A percentile compares a stretch with the other conserved stretches of the same genome.
phyloP scores from a whole-genome alignment of 2,888 invertebrate genomes.

The Apeira syringaria region DNA sequence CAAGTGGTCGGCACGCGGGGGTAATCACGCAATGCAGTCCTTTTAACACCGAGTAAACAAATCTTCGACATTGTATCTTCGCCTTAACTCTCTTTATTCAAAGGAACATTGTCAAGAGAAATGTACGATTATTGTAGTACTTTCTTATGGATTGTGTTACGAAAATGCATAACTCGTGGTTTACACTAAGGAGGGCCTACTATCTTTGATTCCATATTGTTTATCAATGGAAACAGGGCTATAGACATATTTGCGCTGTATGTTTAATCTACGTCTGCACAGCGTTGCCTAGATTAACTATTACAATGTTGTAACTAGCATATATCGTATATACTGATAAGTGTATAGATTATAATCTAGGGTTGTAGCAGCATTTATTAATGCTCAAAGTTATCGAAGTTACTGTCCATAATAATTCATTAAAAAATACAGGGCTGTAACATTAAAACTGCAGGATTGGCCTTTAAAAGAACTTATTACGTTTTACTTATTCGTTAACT shows the following conservation, averaged over 20 bases:
- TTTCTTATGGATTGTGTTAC: constrained; percentile 79
- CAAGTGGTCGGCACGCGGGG: constrained; percentile 40
- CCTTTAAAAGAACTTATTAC: no score
- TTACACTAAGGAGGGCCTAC: constrained; percentile 65
- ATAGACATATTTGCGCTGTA: constrained; percentile 67
- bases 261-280: constrained; percentile 57
- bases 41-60: constrained; percentile 74
- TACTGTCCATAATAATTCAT: no score
- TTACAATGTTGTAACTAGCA: constrained; percentile 30
- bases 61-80: constrained; percentile 80
- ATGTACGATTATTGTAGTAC: constrained; percentile 79
- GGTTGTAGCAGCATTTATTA: constrained; percentile 9
- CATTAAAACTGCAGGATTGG: no score
- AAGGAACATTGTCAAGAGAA: constrained; percentile 81
- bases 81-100: constrained; percentile 79
- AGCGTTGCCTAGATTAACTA: constrained; percentile 53
- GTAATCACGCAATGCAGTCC: constrained; percentile 70
- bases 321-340: constrained; percentile 26
- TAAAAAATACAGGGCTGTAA: no score
- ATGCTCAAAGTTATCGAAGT: no score
- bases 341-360: constrained; percentile 22
- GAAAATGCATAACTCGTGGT: constrained; percentile 72
- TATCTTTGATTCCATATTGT: constrained; percentile 74
- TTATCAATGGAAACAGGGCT: constrained; percentile 71
- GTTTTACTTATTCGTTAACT: no score